phyloP scores from a whole-genome alignment of 2,113 vertebrate genomes.

The Elephas maximus region DNA sequence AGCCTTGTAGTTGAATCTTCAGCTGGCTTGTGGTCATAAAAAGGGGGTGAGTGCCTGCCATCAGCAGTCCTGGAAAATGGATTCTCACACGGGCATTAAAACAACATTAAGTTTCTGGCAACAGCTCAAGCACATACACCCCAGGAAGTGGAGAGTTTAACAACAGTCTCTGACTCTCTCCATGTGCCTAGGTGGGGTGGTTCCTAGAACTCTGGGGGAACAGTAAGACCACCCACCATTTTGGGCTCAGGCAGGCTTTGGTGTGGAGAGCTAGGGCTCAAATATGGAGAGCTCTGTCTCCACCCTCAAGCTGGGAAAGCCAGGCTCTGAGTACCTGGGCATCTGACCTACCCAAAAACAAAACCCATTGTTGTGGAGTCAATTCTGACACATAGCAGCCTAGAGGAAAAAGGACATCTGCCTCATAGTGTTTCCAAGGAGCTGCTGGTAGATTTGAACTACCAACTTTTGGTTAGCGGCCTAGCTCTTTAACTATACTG shows the following conservation, averaged over 20 bases:
- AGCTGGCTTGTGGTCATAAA: constrained; percentile 85
- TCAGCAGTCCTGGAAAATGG: constrained; percentile 83
- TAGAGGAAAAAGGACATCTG: no score
- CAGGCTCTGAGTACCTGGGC: not conserved
- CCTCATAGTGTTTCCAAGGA: no score
- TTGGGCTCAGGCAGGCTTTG: not conserved
- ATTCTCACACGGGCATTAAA: constrained; percentile 84
- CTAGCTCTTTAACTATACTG: no score
- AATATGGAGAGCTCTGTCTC: not conserved
- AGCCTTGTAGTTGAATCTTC: constrained; percentile 83
- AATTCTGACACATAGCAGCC: no score
- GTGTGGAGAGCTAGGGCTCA: not conserved
- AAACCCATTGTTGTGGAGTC: not conserved
- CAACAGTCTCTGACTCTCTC: constrained; percentile 75
- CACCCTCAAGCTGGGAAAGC: not conserved
- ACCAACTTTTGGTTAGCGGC: no score
- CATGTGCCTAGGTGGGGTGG: fast-evolving
- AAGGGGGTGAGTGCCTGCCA: constrained; percentile 76
- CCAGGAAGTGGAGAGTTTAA: constrained; percentile 69
- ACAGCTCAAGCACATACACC: constrained; percentile 1
- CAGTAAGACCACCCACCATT: constrained; percentile 27
- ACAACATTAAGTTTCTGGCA: constrained; percentile 85
- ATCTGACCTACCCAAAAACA: not conserved
- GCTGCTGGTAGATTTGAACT: no score
- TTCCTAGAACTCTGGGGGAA: not conserved